Base-by-base conservation (phyloP, 2,888 invertebrate genomes). In the Frankliniella fusca region DNA sequence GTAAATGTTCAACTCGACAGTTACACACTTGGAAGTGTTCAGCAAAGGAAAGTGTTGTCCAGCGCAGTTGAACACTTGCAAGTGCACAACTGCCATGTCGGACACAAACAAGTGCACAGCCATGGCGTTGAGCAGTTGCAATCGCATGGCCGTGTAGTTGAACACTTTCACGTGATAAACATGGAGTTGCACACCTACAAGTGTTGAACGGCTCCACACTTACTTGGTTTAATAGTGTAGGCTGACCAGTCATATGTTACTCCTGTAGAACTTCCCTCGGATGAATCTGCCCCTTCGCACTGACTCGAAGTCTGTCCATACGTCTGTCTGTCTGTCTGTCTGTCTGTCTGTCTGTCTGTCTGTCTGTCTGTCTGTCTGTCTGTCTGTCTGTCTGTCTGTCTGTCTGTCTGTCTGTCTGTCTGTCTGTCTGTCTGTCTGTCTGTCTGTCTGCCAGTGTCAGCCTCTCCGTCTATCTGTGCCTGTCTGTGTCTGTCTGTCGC, bases 261-360 rank as follows among this genome's bases (percentile, higher is more conserved):
- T 54, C 15, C 54, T 54, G 54, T 5, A 54, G 18, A 5, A 8
- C 54, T 54, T 54, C 54, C 54, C 18, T 54, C 18, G 12, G 54
- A 54, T 20, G 54, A 7, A 54, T 20, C 54, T 20, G 10, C 54
- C 5, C 54, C 54, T 15, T 54, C 18, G 15, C 54, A 15, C 54
- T 54, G 54, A 15, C 7, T 38, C 38, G 38, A 38, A 8, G 54
- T 54, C 54, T 7, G 54, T 54, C 54, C 8, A 8, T 54, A 2
- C 8, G 54, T 54, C 54, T 54, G 54, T 54, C 54, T 54, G 54
- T 54, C 54, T 54, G 54, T 54, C 54, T 54, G 54, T 54, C 54
- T 54, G 54, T 54, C 54, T 54, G 54, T 54, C 54, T 54, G 54
- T 54, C 54, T 54, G 54, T 54, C 54, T 54, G 54, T 54, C 54